phyloP scores from a whole-genome alignment of 2,113 vertebrate species.

The Phasianus colchicus region DNA sequence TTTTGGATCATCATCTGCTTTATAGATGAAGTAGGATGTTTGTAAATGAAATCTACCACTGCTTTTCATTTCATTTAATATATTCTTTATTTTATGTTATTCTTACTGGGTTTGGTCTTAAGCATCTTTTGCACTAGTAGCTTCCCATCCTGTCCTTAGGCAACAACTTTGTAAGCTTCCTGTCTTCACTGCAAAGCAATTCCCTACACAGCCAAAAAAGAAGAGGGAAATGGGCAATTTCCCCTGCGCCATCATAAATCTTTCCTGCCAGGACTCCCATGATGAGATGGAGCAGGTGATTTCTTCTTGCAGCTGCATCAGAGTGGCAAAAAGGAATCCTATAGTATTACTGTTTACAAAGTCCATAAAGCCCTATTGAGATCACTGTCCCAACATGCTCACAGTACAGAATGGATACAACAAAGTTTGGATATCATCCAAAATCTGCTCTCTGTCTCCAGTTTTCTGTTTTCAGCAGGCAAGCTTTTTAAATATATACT shows the following conservation, averaged over 20 bases:
- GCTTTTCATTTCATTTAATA: background rate
- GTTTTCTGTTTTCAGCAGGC: background rate
- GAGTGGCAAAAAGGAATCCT: background rate
- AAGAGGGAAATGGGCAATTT: background rate
- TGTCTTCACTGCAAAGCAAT: background rate
- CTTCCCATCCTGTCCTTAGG: background rate
- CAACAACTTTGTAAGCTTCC: background rate
- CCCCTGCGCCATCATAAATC: background rate
- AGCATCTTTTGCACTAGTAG: background rate
- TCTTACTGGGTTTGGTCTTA: background rate
- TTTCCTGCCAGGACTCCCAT: background rate
- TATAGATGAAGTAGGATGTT: background rate
- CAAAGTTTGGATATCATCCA: constrained; percentile 16
- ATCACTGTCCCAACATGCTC: background rate
- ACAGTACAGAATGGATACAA: background rate
- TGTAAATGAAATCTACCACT: background rate
- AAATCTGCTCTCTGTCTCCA: background rate
- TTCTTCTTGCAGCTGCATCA: background rate
- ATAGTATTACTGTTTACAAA: fast-evolving
- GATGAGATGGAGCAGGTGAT: background rate
- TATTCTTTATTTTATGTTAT: background rate
- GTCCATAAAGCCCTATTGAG: background rate
- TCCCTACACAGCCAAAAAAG: background rate
- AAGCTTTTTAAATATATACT: constrained; percentile 1
- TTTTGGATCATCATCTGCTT: background rate